Percentiles rank a stretch among this genome's conserved stretches.
Conservation (phyloP, 2,113 vertebrate genomes). For the Conger conger region DNA sequence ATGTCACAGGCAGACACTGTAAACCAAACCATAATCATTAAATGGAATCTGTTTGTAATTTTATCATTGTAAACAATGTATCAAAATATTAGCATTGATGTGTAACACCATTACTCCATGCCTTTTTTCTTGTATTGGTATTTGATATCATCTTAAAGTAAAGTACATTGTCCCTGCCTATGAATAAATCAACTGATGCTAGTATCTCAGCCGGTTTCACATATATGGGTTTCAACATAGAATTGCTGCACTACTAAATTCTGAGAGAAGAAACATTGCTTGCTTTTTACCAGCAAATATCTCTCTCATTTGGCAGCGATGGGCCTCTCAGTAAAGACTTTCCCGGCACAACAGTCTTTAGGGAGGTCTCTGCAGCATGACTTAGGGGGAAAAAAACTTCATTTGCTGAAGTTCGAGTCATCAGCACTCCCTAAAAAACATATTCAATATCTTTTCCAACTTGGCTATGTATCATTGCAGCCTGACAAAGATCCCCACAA, state of each 20-base stretch:
- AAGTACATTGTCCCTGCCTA: not conserved
- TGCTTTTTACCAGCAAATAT: not conserved
- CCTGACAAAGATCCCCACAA: not conserved
- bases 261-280: not conserved
- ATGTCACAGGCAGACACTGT: not conserved
- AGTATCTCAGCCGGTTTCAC: not conserved
- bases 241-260: not conserved
- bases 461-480: too few relatives aligned
- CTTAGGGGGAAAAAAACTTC: not conserved
- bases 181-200: not conserved
- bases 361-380: not conserved
- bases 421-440: not conserved
- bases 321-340: not conserved
- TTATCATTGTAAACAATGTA: not conserved
- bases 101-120: too few relatives aligned
- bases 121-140: too few relatives aligned
- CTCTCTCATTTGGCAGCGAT: not conserved
- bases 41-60: too few relatives aligned
- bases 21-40: not conserved
- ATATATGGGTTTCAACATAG: slow-evolving; percentile 12
- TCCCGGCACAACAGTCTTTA: not conserved
- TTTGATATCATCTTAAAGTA: not conserved
- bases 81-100: too few relatives aligned
- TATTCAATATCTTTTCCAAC: not conserved
- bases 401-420: not conserved